A percentile compares a stretch with the other conserved stretches of the same genome.
Evolutionary conservation across 2,888 invertebrate species (phyloP).

Genomic region (Odiellus spinosus): DNA sequence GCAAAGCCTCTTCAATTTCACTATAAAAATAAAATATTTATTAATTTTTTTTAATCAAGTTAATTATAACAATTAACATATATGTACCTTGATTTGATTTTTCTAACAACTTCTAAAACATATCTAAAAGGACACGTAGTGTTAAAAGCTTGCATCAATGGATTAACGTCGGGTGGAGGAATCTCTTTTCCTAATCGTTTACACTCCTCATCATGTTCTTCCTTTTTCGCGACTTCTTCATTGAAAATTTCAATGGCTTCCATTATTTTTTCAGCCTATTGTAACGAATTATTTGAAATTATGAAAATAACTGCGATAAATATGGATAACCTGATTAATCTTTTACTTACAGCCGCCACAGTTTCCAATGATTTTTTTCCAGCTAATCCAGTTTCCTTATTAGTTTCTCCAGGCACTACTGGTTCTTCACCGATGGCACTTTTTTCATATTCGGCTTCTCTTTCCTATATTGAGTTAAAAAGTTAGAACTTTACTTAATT

Average conservation of each 20-base stretch:
- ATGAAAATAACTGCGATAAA: not conserved
- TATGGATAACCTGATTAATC: constrained; percentile 2
- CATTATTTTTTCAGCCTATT: constrained; percentile 66
- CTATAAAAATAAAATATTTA: constrained; percentile 42
- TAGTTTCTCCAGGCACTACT: constrained; percentile 35
- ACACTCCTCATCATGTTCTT: constrained; percentile 17
- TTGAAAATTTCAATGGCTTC: constrained; percentile 68
- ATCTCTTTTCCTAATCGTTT: constrained; percentile 9
- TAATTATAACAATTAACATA: constrained; percentile 8
- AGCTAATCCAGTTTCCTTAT: constrained; percentile 61
- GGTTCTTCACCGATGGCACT: constrained; percentile 24
- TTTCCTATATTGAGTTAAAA: constrained; percentile 36
- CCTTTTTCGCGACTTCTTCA: constrained; percentile 36
- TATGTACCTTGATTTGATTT: constrained; percentile 58
- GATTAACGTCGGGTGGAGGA: constrained; percentile 46
- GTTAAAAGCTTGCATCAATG: constrained; percentile 64
- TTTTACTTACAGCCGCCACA: constrained; percentile 57
- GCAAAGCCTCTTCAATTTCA: constrained; percentile 74
- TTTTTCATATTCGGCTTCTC: constrained; percentile 49
- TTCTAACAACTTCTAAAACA: constrained; percentile 57
- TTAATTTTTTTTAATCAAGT: too few relatives aligned
- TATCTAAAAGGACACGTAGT: constrained; percentile 58
- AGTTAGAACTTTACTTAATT: constrained; percentile 1
- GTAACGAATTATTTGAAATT: constrained; percentile 11
- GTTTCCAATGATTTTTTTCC: constrained; percentile 74